Evolutionary conservation across 2,113 vertebrate species (phyloP), one percentile per base, ranked within the genome.

Genomic region (Oreochromis tanganicae): DNA sequence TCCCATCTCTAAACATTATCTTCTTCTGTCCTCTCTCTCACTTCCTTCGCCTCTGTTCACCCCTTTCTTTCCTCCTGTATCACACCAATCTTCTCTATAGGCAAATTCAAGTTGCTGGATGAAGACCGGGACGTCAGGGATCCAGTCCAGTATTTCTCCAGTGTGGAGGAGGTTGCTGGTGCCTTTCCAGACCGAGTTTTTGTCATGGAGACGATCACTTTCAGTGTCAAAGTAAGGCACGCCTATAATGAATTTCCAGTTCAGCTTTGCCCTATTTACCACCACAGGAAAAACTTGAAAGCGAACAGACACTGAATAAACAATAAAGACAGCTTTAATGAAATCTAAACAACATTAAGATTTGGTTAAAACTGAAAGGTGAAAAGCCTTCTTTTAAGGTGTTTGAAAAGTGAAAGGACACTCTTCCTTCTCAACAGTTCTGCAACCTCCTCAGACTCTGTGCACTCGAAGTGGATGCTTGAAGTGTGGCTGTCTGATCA

Each of bases 21-120:
- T 27, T 27, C n/a, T 29, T 29, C 36, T 46, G 80, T 46, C 46
- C 50, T 14, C 43, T 13, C 14, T 57, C n/a, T 48, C 48, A 21
- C 41, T 38, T 57, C 21, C 21, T 81, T 52, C n/a, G 46, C 43
- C 24, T 8, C 38, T 13, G 29, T 32, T 54, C 16, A 27, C 24
- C 16, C 36, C 16, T 16, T 9, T 48, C 24, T 41, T 32, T 29
- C 7, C 21, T 7, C 8, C 21, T 50, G 13, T 17, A 75, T 73
- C 50, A 5, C 29, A 41, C 24, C 19, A 57, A 29, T 81, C 36
- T 50, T 78, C 57, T 57, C 82, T 79, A 1, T 91, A 99, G 99
- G 99, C 34, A 99, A 99, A 93, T 99, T 99, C 95, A 99, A 98
- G 96, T 96, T 99, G 92, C 92, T 99, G 97, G 98, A 99, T 90